Evolutionary conservation across 2,888 invertebrate genomes (phyloP).

Genomic region (Blastobasis lacticolella): DNA sequence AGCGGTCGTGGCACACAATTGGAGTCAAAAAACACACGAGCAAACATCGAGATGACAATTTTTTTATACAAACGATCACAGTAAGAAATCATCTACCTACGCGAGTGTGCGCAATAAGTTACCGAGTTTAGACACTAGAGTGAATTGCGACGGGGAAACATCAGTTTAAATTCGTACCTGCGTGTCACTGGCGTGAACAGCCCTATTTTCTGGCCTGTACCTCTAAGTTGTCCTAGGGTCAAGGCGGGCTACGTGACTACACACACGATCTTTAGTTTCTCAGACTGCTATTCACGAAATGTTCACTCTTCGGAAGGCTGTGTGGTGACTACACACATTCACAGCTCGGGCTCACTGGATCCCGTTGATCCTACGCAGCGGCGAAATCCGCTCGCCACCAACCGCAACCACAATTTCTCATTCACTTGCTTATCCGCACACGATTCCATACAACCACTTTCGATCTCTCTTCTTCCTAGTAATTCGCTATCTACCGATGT

Average conservation of each 20-base stretch:
- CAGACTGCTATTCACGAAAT: too few relatives aligned
- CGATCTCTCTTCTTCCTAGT: neutral
- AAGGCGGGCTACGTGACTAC: too few relatives aligned
- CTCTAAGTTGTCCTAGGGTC: neutral
- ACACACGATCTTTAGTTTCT: too few relatives aligned
- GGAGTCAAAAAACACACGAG: neutral
- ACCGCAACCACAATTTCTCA: too few relatives aligned
- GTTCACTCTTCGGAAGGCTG: too few relatives aligned
- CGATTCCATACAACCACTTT: too few relatives aligned
- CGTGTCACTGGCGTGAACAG: neutral
- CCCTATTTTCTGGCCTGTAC: neutral
- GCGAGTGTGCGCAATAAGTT: conserved; percentile 68
- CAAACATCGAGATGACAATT: conserved; percentile 30
- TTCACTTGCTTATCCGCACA: too few relatives aligned
- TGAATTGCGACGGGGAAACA: conserved; percentile 17
- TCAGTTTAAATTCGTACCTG: conserved; percentile 13
- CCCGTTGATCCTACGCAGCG: too few relatives aligned
- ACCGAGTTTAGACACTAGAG: conserved; percentile 39
- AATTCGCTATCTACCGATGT: neutral
- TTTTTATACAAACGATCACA: conserved; percentile 62
- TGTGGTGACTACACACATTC: too few relatives aligned
- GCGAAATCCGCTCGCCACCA: too few relatives aligned
- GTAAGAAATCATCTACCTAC: conserved; percentile 66
- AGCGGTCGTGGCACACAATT: neutral
- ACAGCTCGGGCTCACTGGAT: too few relatives aligned